phyloP scores from a whole-genome alignment of 2,797 vertebrate genomes.

The Halcyon leucocephala region DNA sequence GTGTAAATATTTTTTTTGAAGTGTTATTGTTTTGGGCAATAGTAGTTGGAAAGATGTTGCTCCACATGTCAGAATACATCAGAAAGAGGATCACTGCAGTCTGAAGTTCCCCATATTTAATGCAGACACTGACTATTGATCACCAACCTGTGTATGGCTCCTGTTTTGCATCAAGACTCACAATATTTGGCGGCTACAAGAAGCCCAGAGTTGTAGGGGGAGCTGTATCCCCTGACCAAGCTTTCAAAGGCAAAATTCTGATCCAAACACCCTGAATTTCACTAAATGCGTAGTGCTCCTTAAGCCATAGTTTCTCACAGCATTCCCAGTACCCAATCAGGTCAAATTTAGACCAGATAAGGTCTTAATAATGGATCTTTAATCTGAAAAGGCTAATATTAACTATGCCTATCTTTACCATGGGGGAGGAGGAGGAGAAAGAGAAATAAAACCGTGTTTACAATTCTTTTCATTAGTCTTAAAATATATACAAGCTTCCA shows the following conservation, averaged over 20 bases:
- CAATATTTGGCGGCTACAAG: rapidly evolving
- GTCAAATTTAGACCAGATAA: neutral
- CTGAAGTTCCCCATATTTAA: neutral
- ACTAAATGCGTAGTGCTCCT: neutral
- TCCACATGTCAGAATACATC: neutral
- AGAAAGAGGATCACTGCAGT: neutral
- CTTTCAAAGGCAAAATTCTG: neutral
- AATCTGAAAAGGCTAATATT: neutral
- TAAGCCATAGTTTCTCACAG: neutral
- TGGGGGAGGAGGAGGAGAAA: neutral
- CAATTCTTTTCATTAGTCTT: neutral
- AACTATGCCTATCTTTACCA: neutral
- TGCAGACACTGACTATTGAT: neutral
- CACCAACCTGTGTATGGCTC: neutral
- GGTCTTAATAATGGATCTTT: neutral
- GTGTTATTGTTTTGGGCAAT: neutral
- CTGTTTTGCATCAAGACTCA: neutral
- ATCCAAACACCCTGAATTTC: neutral
- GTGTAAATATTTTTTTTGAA: neutral
- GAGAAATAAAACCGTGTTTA: neutral
- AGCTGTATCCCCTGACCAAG: neutral
- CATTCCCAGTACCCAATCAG: neutral
- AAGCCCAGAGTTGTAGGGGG: rapidly evolving
- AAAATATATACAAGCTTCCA: neutral
- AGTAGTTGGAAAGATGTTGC: neutral